Evolutionary conservation across 2,888 invertebrate genomes (phyloP).

Genomic region (Steinernema hermaphroditum): DNA sequence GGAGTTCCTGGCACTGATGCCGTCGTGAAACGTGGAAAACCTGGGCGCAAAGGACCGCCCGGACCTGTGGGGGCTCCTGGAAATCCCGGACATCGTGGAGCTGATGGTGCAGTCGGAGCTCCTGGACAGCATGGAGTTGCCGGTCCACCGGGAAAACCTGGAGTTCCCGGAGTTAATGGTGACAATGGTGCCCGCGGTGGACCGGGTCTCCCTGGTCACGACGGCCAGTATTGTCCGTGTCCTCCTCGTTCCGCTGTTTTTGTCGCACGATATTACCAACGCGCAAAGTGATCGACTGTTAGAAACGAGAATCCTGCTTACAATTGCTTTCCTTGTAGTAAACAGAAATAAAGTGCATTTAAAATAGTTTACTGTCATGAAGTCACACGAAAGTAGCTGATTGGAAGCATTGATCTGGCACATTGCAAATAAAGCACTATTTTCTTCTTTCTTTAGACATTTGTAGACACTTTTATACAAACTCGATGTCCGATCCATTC

Average conservation of each 20-base stretch:
- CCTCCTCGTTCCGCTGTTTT: constrained; percentile 4
- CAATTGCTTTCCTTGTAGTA: no score
- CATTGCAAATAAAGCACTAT: no score
- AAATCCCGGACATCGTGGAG: constrained; percentile 1
- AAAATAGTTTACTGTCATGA: no score
- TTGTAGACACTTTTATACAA: no score
- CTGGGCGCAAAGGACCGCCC: constrained; percentile 1
- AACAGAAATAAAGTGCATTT: no score
- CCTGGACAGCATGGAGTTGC: background rate
- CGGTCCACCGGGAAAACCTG: background rate
- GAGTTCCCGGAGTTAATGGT: constrained; percentile 1
- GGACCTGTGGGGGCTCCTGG: background rate
- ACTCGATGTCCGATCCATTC: no score
- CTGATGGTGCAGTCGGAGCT: background rate
- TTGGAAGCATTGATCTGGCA: no score
- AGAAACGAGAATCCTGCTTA: no score
- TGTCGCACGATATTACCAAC: background rate
- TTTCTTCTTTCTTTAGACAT: no score
- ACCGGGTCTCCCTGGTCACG: background rate
- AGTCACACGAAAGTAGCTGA: no score
- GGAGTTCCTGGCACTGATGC: background rate
- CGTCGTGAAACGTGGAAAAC: background rate
- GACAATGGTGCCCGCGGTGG: constrained; percentile 17
- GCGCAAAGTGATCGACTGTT: background rate
- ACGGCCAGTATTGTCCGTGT: constrained; percentile 20